Percentiles rank a stretch among this genome's conserved stretches.
These are phyloP conservation scores for Choloepus hoffmanni DNA, from an alignment of 2,113 vertebrate species.

Conservation along the genomic window DNA sequence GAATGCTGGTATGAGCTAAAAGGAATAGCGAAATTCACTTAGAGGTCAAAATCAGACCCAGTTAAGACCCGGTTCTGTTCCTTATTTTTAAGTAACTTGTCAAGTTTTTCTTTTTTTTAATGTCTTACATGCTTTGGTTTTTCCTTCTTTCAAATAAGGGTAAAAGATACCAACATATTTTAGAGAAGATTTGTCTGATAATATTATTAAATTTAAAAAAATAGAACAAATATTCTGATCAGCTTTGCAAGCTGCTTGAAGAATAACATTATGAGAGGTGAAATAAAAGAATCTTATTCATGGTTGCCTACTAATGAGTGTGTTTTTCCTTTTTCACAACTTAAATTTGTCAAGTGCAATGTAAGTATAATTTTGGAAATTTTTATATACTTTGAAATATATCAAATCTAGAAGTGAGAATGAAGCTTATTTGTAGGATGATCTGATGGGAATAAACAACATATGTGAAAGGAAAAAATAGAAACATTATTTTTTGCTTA, in stretches of 20 bases:
- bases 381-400: neutral
- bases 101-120: neutral
- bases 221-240: conserved; percentile 8
- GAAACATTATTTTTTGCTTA: neutral
- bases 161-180: neutral
- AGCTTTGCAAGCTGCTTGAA: neutral
- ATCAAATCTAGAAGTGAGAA: conserved; percentile 52
- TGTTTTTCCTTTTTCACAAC: conserved; percentile 24
- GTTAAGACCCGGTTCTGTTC: neutral
- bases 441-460: conserved; percentile 26
- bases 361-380: conserved; percentile 40
- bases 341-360: conserved; percentile 6
- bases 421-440: neutral
- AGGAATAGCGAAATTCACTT: neutral
- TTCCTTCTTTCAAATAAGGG: neutral
- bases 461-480: neutral
- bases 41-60: neutral
- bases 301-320: conserved; percentile 1
- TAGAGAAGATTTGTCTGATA: conserved; percentile 45
- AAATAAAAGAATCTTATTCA: neutral
- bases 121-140: neutral
- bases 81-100: neutral
- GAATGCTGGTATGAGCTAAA: neutral
- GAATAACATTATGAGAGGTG: neutral
- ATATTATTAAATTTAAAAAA: conserved; percentile 26